phyloP scores from a whole-genome alignment of 2,113 vertebrate species.

The Mesocricetus auratus region DNA sequence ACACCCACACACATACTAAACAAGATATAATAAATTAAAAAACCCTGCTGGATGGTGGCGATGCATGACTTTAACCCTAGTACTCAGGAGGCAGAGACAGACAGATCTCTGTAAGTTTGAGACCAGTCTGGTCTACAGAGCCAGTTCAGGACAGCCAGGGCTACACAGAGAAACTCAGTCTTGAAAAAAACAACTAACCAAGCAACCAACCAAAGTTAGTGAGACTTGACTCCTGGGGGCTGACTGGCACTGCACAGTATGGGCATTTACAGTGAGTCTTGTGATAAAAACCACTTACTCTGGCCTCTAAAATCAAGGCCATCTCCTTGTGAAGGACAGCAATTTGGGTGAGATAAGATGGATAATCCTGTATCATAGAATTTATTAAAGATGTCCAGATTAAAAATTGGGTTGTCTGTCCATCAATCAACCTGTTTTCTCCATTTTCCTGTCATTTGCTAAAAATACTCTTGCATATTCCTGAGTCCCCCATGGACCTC shows the following conservation, averaged over 20 bases:
- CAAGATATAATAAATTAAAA: not conserved
- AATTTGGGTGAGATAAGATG: slow-evolving; percentile 69
- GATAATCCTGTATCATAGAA: slow-evolving; percentile 67
- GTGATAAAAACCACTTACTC: slow-evolving; percentile 24
- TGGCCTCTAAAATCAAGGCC: slow-evolving; percentile 63
- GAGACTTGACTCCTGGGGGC: not conserved
- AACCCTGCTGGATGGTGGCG: not conserved
- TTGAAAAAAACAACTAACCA: not conserved
- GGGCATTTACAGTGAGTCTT: not conserved
- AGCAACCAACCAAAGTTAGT: not conserved
- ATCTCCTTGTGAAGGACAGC: slow-evolving; percentile 68
- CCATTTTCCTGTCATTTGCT: slow-evolving; percentile 62
- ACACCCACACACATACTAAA: not conserved
- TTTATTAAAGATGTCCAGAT: slow-evolving; percentile 81
- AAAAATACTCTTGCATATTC: slow-evolving; percentile 52
- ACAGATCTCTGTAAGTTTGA: not conserved
- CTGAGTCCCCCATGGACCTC: slow-evolving; percentile 13
- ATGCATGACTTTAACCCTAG: not conserved
- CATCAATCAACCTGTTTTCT: slow-evolving; percentile 69
- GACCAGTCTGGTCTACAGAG: not conserved
- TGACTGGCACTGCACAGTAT: not conserved
- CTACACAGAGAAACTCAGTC: not conserved
- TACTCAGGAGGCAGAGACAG: not conserved
- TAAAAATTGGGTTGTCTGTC: slow-evolving; percentile 77
- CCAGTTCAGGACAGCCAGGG: not conserved